A percentile compares a stretch with the other conserved stretches of the same genome.
phyloP scores from a whole-genome alignment of 2,888 invertebrate species.

The Nematopogon swammerdamellus region DNA sequence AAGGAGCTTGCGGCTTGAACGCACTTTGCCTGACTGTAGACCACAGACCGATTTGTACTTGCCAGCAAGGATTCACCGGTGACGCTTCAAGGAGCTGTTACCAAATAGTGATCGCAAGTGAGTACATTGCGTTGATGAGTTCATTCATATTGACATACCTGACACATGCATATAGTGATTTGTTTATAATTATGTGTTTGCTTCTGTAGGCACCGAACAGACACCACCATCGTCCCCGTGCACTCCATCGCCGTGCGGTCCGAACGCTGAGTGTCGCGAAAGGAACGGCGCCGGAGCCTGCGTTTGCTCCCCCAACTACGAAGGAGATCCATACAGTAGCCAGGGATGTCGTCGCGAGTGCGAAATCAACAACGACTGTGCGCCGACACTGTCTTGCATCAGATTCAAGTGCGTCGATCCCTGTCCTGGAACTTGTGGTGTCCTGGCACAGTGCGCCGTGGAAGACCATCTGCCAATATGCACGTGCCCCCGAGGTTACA shows the following conservation, averaged over 20 bases:
- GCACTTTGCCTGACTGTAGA: slow-evolving; percentile 82
- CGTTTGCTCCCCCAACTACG: slow-evolving; percentile 71
- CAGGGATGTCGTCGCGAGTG: slow-evolving; percentile 74
- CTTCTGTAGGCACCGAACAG: slow-evolving; percentile 53
- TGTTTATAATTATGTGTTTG: too few relatives aligned
- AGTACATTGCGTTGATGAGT: slow-evolving; percentile 7
- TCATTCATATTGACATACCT: too few relatives aligned
- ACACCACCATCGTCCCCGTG: slow-evolving; percentile 72
- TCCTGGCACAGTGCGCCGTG: slow-evolving; percentile 73
- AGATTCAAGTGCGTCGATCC: slow-evolving; percentile 83
- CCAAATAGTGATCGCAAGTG: slow-evolving; percentile 48
- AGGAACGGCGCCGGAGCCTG: slow-evolving; percentile 84
- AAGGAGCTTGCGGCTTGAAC: slow-evolving; percentile 72
- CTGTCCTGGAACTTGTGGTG: slow-evolving; percentile 80
- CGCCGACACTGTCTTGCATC: slow-evolving; percentile 69
- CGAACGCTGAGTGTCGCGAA: slow-evolving; percentile 80
- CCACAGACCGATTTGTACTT: slow-evolving; percentile 78
- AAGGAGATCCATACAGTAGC: slow-evolving; percentile 78
- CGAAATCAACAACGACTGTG: slow-evolving; percentile 74
- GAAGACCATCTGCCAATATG: slow-evolving; percentile 78
- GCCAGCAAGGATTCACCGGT: slow-evolving; percentile 78
- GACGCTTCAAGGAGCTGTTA: slow-evolving; percentile 69
- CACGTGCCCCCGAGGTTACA: slow-evolving; percentile 69
- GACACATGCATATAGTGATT: too few relatives aligned
- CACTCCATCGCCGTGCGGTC: slow-evolving; percentile 80